Base-by-base conservation (phyloP, 1,140 invertebrate genomes). In the Pteromalus puparum region DNA sequence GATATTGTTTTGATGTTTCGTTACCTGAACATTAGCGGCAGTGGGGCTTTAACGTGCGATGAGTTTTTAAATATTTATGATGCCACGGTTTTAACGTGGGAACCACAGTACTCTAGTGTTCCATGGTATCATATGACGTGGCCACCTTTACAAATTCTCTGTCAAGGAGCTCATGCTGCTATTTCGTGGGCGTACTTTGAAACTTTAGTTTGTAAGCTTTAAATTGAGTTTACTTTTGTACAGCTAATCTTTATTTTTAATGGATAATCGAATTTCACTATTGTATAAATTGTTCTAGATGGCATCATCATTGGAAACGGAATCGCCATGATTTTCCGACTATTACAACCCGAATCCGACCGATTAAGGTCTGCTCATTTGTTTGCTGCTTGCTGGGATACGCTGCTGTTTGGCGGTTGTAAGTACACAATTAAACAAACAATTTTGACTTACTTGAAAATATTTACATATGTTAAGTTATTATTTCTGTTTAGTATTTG, bases 1-100 rank as follows among this genome's bases (percentile, higher is more conserved):
- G 97, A 98, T 90, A 94, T 96, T 26, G 95, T 97, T 87, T 92
- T 98, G 83, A 96, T 96, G 93, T 98, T 97, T 93, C 96, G 96
- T 90, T 95, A 96, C 85, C 92, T 98, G 88, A 97, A 98, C 90
- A 91, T 92, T 30, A 95, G 95, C 7, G 94, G 94, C 24, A 94
- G 92, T 48, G 96, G 97, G 3, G 92, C 92, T 6, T 90, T 98
- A 12, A 95, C 93, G 72, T 91, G 95, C 75, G 94, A 96, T 67
- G 97, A 98, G 92, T 98, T 98, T 92, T 95, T 96, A 68, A 94
- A 95, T 72, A 93, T 98, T 78, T 98, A 97, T 91, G 96, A 98
- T 88, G 94, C 95, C 15, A 93, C 94, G 53, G 95, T 95, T 81
- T 93, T 98, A 42, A 94, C 95, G 82, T 98, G 97, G 97, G 95